phyloP scores from a whole-genome alignment of 2,797 vertebrate genomes.

The Lacerta agilis region DNA sequence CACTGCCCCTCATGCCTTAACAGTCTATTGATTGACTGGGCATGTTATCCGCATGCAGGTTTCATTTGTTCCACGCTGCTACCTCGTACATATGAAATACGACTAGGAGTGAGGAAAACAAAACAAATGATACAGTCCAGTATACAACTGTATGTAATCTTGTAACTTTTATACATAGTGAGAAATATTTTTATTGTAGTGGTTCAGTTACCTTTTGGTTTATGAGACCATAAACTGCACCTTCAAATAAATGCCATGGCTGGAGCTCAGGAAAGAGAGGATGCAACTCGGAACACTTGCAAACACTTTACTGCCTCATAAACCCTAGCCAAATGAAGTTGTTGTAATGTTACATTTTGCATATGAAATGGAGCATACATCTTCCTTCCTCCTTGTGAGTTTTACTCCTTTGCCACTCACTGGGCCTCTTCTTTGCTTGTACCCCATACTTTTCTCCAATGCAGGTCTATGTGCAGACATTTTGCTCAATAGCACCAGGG shows the following conservation, averaged over 20 bases:
- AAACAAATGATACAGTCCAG: slow-evolving; percentile 26
- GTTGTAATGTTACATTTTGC: slow-evolving; percentile 68
- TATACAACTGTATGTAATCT: slow-evolving; percentile 61
- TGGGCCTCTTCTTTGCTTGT: too few species aligned
- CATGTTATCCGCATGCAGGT: neutral
- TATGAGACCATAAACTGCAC: slow-evolving; percentile 76
- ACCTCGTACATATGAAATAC: slow-evolving; percentile 32
- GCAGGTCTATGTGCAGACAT: slow-evolving; percentile 32
- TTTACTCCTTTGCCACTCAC: slow-evolving; percentile 32
- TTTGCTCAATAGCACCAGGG: neutral
- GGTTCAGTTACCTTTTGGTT: slow-evolving; percentile 71
- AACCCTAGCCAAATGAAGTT: slow-evolving; percentile 74
- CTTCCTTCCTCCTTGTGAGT: slow-evolving; percentile 33
- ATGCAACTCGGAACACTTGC: slow-evolving; percentile 68
- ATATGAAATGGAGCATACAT: slow-evolving; percentile 58
- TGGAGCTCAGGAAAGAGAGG: slow-evolving; percentile 66
- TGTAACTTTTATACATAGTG: slow-evolving; percentile 54
- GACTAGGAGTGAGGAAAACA: slow-evolving; percentile 9
- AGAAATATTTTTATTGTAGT: slow-evolving; percentile 68
- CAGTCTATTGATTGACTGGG: neutral
- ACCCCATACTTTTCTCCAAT: slow-evolving; percentile 13
- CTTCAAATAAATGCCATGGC: slow-evolving; percentile 73
- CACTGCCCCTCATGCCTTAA: neutral
- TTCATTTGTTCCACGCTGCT: slow-evolving; percentile 20
- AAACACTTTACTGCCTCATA: slow-evolving; percentile 69